Evolutionary conservation across 2,888 invertebrate genomes (phyloP).

Genomic region (Ectemnius lituratus): DNA sequence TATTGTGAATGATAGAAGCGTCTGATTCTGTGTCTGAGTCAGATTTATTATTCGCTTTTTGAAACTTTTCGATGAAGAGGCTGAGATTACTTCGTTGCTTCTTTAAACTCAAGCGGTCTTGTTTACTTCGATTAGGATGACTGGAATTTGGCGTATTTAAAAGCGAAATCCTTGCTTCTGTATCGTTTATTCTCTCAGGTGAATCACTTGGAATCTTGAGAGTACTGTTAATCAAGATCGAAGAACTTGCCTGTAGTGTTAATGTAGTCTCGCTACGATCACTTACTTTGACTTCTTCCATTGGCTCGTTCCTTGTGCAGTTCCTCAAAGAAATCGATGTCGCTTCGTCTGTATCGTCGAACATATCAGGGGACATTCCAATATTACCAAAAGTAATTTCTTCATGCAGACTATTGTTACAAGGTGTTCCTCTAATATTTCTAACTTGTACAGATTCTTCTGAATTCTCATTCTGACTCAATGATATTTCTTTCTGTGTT

Average conservation of each 20-base stretch:
- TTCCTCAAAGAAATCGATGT: neutral
- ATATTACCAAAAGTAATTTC: constrained; percentile 4
- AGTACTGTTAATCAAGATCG: neutral
- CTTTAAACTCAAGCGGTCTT: constrained; percentile 16
- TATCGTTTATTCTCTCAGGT: neutral
- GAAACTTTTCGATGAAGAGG: constrained; percentile 65
- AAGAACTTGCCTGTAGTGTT: no score
- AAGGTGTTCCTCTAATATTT: neutral
- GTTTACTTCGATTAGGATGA: constrained; percentile 34
- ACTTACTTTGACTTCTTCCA: no score
- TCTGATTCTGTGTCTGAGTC: constrained; percentile 57
- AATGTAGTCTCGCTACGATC: no score
- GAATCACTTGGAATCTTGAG: neutral
- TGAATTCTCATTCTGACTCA: no score
- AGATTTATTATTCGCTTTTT: constrained; percentile 59
- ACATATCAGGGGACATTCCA: constrained; percentile 64
- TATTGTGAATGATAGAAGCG: constrained; percentile 12
- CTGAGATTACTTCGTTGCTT: constrained; percentile 63
- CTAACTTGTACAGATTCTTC: neutral
- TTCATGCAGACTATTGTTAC: constrained; percentile 11
- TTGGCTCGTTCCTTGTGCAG: no score
- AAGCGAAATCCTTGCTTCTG: constrained; percentile 9
- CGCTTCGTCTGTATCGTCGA: constrained; percentile 50
- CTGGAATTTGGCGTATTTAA: constrained; percentile 30
- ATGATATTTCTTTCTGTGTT: no score